Percentiles rank a stretch among this genome's conserved stretches.
Conservation (phyloP, 1,140 invertebrate genomes). For the Lanistes nyassanus region DNA sequence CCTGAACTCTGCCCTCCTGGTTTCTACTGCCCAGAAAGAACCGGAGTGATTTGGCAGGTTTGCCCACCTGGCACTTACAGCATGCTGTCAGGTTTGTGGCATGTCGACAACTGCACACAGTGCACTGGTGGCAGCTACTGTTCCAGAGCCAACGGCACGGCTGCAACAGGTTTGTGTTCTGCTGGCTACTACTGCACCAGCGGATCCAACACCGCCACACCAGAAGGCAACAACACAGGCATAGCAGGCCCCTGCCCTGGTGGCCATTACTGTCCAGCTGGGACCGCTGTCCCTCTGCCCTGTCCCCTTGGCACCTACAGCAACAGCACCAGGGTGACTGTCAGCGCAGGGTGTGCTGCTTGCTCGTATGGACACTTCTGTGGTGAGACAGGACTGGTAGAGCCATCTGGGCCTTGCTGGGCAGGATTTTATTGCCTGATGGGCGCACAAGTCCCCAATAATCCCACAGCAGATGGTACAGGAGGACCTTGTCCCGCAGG, state of each 20-base stretch:
- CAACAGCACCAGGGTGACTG: slow-evolving; percentile 47
- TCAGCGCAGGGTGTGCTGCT: slow-evolving; percentile 36
- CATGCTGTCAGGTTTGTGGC: slow-evolving; percentile 42
- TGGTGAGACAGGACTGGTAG: slow-evolving; percentile 48
- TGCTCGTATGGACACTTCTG: slow-evolving; percentile 60
- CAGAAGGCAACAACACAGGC: slow-evolving; percentile 50
- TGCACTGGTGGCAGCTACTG: slow-evolving; percentile 61
- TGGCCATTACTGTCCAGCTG: slow-evolving; percentile 52
- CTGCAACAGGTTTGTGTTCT: slow-evolving; percentile 50
- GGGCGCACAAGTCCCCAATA: slow-evolving; percentile 58
- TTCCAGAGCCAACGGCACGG: slow-evolving; percentile 44
- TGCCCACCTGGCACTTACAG: slow-evolving; percentile 62
- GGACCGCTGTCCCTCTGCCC: slow-evolving; percentile 42
- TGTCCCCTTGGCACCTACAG: slow-evolving; percentile 59
- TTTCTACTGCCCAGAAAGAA: slow-evolving; percentile 59
- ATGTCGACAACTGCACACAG: slow-evolving; percentile 54
- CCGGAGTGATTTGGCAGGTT: slow-evolving; percentile 52
- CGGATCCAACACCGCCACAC: slow-evolving; percentile 55
- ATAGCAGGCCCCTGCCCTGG: slow-evolving; percentile 55
- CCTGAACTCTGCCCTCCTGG: slow-evolving; percentile 56
- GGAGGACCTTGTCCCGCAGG: slow-evolving; percentile 61
- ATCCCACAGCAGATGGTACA: slow-evolving; percentile 49
- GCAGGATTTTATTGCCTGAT: slow-evolving; percentile 60
- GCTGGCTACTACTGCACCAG: slow-evolving; percentile 61
- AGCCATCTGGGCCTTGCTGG: slow-evolving; percentile 56